Evolutionary conservation across 2,113 vertebrate species (phyloP).

Genomic region (Oplegnathus fasciatus): DNA sequence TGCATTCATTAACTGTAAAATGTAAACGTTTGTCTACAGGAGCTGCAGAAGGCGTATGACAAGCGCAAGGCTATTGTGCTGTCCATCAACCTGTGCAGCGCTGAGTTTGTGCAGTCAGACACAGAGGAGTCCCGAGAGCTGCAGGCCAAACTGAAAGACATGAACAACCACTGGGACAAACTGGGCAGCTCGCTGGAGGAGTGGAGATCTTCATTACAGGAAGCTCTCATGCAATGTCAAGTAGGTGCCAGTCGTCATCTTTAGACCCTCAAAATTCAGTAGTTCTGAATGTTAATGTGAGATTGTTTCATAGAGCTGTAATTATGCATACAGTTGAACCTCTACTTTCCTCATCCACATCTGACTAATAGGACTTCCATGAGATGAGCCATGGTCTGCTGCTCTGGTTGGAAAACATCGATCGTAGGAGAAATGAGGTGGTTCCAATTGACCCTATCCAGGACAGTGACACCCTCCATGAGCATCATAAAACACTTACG

Average conservation of each 20-base stretch:
- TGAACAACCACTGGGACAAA: constrained; percentile 94
- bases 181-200: constrained; percentile 89
- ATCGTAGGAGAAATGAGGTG: constrained; percentile 95
- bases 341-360: background rate
- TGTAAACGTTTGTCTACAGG: constrained; percentile 80
- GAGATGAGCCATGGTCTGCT: constrained; percentile 97
- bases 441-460: constrained; percentile 89
- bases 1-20: background rate
- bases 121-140: constrained; percentile 87
- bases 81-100: constrained; percentile 96
- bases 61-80: constrained; percentile 94
- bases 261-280: background rate
- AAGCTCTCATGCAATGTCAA: constrained; percentile 96
- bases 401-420: constrained; percentile 98
- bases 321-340: background rate
- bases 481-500: constrained; percentile 91
- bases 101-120: constrained; percentile 91
- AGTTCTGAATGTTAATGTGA: background rate
- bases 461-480: constrained; percentile 89
- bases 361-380: constrained; percentile 91
- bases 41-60: constrained; percentile 95
- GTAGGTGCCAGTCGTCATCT: constrained; percentile 73
- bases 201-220: constrained; percentile 92
- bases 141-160: constrained; percentile 90
- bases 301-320: background rate